Evolutionary conservation across 2,797 vertebrate genomes (phyloP), one percentile per base, ranked within the genome.

Genomic region (Bufotes viridis): DNA sequence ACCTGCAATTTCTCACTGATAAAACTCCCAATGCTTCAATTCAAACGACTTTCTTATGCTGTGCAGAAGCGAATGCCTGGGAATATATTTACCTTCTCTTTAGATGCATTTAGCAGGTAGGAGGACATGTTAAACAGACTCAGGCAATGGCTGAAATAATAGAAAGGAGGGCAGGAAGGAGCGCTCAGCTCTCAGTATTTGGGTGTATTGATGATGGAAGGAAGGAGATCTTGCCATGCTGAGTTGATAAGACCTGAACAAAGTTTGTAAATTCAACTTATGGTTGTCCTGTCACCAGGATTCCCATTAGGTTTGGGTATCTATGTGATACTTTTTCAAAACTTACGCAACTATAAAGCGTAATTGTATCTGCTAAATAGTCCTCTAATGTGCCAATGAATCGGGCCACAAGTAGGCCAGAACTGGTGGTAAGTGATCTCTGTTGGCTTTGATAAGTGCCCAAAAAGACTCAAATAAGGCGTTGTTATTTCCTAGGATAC

Each of bases 1-100:
- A 93, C 91, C 91, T 81, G 91, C 90, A 70, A 91, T 92, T 92
- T 92, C 90, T 0, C 87, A 92, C 91, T 87, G 92, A 91, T 91
- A 91, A 92, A 91, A 89, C 0, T 80, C 83, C 81, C 74, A 82
- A 42, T 42, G 75, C 91, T 90, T 89, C 87, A 11, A 90, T 87
- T 90, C 90, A 88, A 86, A 76, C 87, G 81, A 83, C 86, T 5
- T 58, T 86, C 79, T 90, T 69, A 79, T 90, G 90, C 86, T 51
- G 17, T 0, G 81, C 84, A 69, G 76, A 78, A 89, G 88, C n/a
- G 88, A 87, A 84, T 80, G 88, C 75, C 88, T 84, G 81, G 85
- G 85, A 89, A 89, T 89, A 87, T 87, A 87, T 89, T 89, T 89
- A 87, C 75, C 78, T 79, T 86, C 85, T 82, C 75, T 87, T 89